Evolutionary conservation across 2,113 vertebrate species (phyloP).

Genomic region (Tragelaphus buxtoni): DNA sequence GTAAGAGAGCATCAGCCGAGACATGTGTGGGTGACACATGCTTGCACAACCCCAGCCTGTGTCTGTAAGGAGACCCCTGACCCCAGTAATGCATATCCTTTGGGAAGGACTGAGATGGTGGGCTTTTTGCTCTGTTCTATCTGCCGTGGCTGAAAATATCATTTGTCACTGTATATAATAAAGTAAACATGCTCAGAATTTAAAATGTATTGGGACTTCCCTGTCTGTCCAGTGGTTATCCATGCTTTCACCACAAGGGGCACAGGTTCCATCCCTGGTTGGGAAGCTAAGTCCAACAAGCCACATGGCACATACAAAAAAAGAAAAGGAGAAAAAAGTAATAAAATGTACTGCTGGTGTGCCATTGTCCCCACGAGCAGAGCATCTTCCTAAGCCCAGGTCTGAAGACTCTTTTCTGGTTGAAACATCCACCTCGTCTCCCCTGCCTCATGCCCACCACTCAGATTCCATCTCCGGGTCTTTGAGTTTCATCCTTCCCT

Average conservation of each 20-base stretch:
- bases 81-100: accelerated
- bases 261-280: neutral
- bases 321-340: neutral
- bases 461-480: neutral
- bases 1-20: neutral
- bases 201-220: neutral
- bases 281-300: neutral
- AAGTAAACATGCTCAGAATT: neutral
- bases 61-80: neutral
- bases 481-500: neutral
- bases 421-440: too few species aligned
- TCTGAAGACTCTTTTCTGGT: neutral
- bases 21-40: neutral
- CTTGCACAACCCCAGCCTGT: neutral
- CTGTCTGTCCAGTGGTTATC: neutral
- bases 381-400: neutral
- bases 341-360: neutral
- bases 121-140: neutral
- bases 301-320: neutral
- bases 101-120: neutral
- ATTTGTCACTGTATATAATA: neutral
- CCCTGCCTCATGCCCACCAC: neutral
- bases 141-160: neutral
- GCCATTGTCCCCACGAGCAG: neutral
- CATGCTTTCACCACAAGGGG: neutral